phyloP scores from a whole-genome alignment of 2,888 invertebrate species.

The Incurvaria masculella region DNA sequence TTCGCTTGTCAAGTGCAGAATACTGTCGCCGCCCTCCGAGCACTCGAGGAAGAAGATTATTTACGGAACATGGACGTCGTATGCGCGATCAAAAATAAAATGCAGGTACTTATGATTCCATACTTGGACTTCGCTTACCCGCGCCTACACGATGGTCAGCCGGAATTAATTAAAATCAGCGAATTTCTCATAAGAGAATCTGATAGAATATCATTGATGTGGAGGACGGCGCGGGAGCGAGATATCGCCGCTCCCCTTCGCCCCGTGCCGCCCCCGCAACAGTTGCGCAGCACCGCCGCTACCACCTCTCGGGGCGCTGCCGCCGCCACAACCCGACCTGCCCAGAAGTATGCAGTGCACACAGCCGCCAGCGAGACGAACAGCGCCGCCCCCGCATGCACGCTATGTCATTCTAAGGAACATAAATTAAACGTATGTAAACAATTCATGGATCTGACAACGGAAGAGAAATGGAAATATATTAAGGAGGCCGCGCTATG shows the following conservation, averaged over 20 bases:
- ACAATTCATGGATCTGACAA: background rate
- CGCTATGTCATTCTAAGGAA: background rate
- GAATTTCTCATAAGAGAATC: background rate
- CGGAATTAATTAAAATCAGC: background rate
- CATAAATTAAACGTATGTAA: background rate
- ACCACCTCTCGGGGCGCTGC: background rate
- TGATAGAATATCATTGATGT: background rate
- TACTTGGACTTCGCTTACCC: background rate
- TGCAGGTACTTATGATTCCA: background rate
- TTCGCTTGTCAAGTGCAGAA: background rate
- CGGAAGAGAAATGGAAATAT: background rate
- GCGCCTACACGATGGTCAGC: background rate
- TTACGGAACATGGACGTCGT: background rate
- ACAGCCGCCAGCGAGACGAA: background rate
- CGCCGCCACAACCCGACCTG: background rate
- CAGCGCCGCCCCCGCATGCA: background rate
- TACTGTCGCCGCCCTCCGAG: background rate
- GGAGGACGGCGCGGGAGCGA: background rate
- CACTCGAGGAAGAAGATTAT: background rate
- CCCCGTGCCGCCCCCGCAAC: background rate
- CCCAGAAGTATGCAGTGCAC: background rate
- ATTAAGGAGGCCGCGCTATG: background rate
- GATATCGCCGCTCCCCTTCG: background rate
- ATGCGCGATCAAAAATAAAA: background rate
- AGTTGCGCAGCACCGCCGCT: background rate